Conservation (phyloP, 1,140 invertebrate genomes). For the Habropoda laboriosa region DNA sequence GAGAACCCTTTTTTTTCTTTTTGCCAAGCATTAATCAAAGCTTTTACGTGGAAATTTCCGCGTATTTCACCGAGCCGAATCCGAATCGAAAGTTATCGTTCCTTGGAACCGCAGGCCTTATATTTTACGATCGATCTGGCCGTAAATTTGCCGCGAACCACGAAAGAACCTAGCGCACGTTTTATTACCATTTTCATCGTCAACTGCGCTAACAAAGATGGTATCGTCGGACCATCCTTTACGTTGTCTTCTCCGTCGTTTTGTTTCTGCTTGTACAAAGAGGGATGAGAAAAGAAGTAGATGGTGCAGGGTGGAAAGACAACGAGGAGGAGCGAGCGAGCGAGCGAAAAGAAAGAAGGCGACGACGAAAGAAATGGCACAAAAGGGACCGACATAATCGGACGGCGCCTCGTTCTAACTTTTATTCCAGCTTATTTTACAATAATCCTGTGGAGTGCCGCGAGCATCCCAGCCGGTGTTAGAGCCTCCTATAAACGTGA, state of each 20-base stretch:
- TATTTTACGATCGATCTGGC: slow-evolving; percentile 59
- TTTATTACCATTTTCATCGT: slow-evolving; percentile 39
- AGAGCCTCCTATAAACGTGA: slow-evolving; percentile 43
- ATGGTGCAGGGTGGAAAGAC: background rate
- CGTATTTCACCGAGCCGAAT: slow-evolving; percentile 26
- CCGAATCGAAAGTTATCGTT: slow-evolving; percentile 34
- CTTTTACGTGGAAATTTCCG: slow-evolving; percentile 44
- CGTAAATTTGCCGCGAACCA: slow-evolving; percentile 44
- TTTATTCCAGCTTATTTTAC: slow-evolving; percentile 33
- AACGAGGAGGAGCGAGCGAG: too few relatives aligned
- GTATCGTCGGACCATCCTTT: slow-evolving; percentile 31
- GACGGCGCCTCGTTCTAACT: background rate
- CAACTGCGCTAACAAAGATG: slow-evolving; percentile 19
- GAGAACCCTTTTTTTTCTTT: too few relatives aligned
- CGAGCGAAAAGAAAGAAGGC: background rate
- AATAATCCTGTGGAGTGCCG: slow-evolving; percentile 25
- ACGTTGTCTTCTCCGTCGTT: slow-evolving; percentile 7
- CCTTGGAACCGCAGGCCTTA: slow-evolving; percentile 9
- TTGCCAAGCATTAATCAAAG: slow-evolving; percentile 60
- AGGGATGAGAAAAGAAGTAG: background rate
- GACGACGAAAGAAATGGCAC: background rate
- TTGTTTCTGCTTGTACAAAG: background rate
- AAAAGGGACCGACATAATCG: background rate
- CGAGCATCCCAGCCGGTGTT: background rate
- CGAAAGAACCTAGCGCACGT: slow-evolving; percentile 29